Evolutionary conservation across 1,140 invertebrate species (phyloP).

Genomic region (Mylabris phalerata): DNA sequence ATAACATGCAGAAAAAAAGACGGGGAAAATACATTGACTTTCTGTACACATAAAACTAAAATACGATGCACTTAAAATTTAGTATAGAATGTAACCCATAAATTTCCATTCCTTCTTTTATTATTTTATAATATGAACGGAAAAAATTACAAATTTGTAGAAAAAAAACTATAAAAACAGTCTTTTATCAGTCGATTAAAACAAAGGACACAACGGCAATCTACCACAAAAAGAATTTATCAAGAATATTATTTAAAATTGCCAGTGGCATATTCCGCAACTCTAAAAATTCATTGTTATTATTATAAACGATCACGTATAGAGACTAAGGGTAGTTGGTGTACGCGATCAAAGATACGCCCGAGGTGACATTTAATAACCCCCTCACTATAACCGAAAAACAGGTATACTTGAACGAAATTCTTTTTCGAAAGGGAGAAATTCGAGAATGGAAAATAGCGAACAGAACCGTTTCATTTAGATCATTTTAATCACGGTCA

Average conservation of each 20-base stretch:
- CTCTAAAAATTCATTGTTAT: conserved; percentile 17
- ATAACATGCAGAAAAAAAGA: conserved; percentile 7
- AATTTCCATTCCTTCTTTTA: conserved; percentile 8
- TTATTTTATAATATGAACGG: no score
- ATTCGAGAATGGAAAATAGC: no score
- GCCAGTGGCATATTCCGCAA: conserved; percentile 13
- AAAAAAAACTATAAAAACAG: no score
- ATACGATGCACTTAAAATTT: conserved; percentile 12
- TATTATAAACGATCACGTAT: conserved; percentile 8
- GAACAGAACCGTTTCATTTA: no score
- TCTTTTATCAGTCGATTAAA: neutral
- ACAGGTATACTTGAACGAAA: no score
- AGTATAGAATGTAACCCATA: conserved; percentile 12
- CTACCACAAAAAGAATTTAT: conserved; percentile 10
- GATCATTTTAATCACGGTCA: no score
- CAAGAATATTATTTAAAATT: conserved; percentile 20
- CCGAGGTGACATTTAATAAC: conserved; percentile 9
- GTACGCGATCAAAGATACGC: conserved; percentile 9
- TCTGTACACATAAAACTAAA: conserved; percentile 13
- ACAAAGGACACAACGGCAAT: conserved; percentile 7
- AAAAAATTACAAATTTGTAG: no score
- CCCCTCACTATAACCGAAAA: neutral
- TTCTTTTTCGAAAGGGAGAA: no score
- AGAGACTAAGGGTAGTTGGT: conserved; percentile 2
- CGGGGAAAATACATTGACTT: conserved; percentile 1